Evolutionary conservation across 1,140 invertebrate species (phyloP).

Genomic region (Drosophila rhopaloa): DNA sequence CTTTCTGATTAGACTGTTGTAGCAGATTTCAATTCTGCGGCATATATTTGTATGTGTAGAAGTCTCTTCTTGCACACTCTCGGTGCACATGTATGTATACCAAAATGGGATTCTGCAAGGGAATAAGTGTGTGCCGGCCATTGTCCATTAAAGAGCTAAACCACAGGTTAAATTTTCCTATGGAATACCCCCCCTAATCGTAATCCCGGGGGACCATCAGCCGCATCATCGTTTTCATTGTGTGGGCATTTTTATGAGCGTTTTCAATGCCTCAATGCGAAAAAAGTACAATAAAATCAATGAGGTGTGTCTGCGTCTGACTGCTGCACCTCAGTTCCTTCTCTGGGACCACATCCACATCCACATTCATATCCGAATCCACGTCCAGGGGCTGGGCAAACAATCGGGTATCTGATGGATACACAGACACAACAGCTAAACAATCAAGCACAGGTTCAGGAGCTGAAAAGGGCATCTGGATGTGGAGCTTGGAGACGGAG

Average conservation of each 20-base stretch:
- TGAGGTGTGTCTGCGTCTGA: constrained; percentile 70
- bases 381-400: constrained; percentile 56
- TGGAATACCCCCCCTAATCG: constrained; percentile 5
- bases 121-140: constrained; percentile 11
- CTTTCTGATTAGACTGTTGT: no score
- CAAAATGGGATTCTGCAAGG: neutral
- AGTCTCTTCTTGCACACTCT: no score
- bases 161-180: constrained; percentile 27
- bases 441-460: constrained; percentile 73
- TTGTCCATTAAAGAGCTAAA: constrained; percentile 51
- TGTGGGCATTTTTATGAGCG: constrained; percentile 82
- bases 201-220: constrained; percentile 47
- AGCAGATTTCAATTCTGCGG: no score
- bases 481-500: constrained; percentile 2
- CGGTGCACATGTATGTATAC: no score
- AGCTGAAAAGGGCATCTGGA: constrained; percentile 4
- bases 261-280: constrained; percentile 66
- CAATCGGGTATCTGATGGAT: constrained; percentile 65
- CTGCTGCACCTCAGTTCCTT: constrained; percentile 58
- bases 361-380: constrained; percentile 16
- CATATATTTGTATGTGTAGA: no score
- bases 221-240: constrained; percentile 80
- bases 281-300: constrained; percentile 83
- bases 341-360: constrained; percentile 7
- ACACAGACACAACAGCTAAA: constrained; percentile 71